Evolutionary conservation across 2,113 vertebrate genomes (phyloP).

Genomic region (Zosterops lateralis): DNA sequence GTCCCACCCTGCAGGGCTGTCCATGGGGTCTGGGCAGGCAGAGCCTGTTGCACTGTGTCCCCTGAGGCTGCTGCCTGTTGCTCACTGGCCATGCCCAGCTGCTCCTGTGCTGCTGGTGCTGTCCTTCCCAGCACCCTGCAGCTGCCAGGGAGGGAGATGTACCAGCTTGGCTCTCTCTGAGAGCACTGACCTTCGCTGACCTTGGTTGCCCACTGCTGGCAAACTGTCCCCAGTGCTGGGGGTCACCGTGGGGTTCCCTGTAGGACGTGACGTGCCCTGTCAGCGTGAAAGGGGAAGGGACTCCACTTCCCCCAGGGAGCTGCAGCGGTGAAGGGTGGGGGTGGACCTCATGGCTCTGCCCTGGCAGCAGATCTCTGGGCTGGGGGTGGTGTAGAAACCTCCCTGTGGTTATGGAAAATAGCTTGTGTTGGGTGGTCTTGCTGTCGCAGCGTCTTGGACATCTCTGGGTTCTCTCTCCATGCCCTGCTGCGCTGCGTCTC

Average conservation of each 20-base stretch:
- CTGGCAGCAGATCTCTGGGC: not conserved
- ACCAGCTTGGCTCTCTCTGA: not conserved
- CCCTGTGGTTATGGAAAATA: accelerated
- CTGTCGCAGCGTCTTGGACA: accelerated
- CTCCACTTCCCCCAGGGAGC: not conserved
- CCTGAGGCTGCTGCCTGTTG: not conserved
- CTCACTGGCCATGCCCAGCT: accelerated
- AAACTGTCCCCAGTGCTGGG: not conserved
- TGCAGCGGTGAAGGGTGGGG: not conserved
- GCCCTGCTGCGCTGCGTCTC: accelerated
- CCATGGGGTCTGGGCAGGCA: not conserved
- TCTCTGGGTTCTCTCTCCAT: not conserved
- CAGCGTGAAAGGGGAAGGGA: constrained; percentile 24
- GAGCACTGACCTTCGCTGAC: not conserved
- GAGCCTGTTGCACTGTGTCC: not conserved
- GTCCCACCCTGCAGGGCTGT: not conserved
- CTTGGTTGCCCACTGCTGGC: not conserved
- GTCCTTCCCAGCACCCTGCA: accelerated
- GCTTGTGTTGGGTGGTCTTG: not conserved
- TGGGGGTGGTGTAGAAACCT: not conserved
- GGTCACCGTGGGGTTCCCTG: accelerated
- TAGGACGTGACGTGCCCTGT: accelerated
- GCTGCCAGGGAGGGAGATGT: not conserved
- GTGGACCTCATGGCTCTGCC: not conserved
- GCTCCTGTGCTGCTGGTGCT: not conserved